Evolutionary conservation across 2,888 invertebrate genomes (phyloP).

Genomic region (Drosophila rellima): DNA sequence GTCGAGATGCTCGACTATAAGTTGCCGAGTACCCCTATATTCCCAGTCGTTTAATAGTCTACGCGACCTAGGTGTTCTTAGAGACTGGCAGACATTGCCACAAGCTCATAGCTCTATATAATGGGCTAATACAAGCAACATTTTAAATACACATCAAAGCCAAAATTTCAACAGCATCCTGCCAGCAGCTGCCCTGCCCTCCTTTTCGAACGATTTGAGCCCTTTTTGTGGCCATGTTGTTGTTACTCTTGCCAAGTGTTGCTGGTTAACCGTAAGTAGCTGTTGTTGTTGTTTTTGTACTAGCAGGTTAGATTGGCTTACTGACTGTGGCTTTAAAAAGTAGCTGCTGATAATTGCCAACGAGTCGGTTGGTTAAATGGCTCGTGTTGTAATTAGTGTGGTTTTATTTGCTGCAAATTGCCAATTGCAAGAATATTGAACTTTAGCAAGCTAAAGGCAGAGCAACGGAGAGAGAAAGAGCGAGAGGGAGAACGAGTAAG

Average conservation of each 20-base stretch:
- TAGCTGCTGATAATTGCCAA: slow-evolving; percentile 69
- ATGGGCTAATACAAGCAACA: slow-evolving; percentile 22
- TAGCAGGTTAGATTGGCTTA: slow-evolving; percentile 33
- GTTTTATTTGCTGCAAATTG: slow-evolving; percentile 41
- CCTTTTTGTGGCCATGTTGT: neutral
- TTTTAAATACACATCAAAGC: slow-evolving; percentile 78
- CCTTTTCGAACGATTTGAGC: neutral
- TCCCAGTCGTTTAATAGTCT: neutral
- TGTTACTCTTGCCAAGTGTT: slow-evolving; percentile 66
- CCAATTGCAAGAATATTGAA: slow-evolving; percentile 26
- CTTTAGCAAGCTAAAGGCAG: neutral
- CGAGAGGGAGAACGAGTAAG: neutral
- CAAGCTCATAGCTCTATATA: neutral
- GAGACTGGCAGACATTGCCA: too few species aligned
- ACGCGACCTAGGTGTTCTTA: neutral
- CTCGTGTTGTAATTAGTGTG: slow-evolving; percentile 76
- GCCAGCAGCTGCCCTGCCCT: neutral
- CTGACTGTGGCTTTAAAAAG: slow-evolving; percentile 48
- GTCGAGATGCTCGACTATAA: neutral
- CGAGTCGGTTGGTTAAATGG: slow-evolving; percentile 60
- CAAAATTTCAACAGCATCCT: slow-evolving; percentile 26
- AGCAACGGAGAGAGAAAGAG: neutral
- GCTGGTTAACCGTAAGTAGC: slow-evolving; percentile 82
- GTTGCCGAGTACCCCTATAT: neutral
- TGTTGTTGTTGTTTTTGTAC: slow-evolving; percentile 30